Conservation (phyloP, 1,140 invertebrate genomes). For the Pogonomyrmex californicus region DNA sequence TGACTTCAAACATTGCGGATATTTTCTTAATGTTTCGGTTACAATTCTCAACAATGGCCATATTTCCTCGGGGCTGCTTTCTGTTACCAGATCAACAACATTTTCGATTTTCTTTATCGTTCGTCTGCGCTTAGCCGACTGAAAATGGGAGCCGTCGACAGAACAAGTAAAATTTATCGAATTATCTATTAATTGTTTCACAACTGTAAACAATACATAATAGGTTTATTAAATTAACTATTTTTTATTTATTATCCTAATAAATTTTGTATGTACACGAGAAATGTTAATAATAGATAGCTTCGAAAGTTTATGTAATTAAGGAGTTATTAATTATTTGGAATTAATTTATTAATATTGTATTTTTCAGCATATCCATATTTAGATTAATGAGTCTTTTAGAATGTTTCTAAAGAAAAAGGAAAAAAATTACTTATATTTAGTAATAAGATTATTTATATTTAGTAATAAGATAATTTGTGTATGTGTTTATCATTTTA, state of each 20-base stretch:
- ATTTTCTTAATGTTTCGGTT: conserved; percentile 78
- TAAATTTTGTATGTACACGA: neutral
- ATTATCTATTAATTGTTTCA: conserved; percentile 73
- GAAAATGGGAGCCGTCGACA: conserved; percentile 40
- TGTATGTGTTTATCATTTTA: neutral
- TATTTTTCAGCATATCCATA: neutral
- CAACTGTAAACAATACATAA: conserved; percentile 70
- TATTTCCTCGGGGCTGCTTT: conserved; percentile 67
- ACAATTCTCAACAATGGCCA: conserved; percentile 79
- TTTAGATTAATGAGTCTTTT: neutral
- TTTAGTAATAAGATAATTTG: neutral
- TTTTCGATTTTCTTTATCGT: conserved; percentile 64
- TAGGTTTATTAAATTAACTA: conserved; percentile 11
- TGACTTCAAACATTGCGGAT: conserved; percentile 82
- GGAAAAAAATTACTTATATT: too few relatives aligned
- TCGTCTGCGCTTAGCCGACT: conserved; percentile 71
- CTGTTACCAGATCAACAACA: conserved; percentile 71
- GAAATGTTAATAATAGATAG: neutral
- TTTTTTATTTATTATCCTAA: conserved; percentile 22
- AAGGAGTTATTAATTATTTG: conserved; percentile 13
- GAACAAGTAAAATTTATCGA: conserved; percentile 43
- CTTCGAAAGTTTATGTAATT: neutral
- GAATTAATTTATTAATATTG: neutral
- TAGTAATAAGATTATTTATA: too few relatives aligned
- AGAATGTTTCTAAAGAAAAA: neutral